phyloP scores from a whole-genome alignment of 2,113 vertebrate genomes.

The Gasterosteus nipponicus region DNA sequence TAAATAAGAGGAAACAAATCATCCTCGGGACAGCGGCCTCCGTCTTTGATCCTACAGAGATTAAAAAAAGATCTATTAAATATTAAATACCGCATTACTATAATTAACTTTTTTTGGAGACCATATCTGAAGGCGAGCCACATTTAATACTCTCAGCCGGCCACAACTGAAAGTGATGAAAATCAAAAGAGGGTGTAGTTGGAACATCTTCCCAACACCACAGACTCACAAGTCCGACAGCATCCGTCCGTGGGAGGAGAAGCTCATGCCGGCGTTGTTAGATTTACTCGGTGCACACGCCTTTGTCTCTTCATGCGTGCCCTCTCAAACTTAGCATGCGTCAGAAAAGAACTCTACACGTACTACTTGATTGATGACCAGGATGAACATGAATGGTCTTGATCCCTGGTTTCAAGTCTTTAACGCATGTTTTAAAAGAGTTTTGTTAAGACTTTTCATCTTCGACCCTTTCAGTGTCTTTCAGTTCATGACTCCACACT shows the following conservation, averaged over 20 bases:
- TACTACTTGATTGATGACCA: not conserved
- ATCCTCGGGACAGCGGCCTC: conserved; percentile 13
- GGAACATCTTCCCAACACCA: conserved; percentile 19
- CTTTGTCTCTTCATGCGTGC: not conserved
- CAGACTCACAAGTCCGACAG: not conserved
- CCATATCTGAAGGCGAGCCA: conserved; percentile 19
- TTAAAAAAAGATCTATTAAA: conserved; percentile 49
- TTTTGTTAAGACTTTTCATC: not conserved
- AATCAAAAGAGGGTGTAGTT: conserved; percentile 38
- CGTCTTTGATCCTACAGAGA: conserved; percentile 30
- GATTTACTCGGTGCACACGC: not conserved
- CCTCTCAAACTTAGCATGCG: too few species aligned
- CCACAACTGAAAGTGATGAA: conserved; percentile 59
- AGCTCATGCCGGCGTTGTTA: conserved; percentile 17
- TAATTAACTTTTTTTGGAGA: conserved; percentile 50
- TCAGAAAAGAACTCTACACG: not conserved
- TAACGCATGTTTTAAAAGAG: not conserved
- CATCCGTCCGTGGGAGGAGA: not conserved
- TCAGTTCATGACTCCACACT: not conserved
- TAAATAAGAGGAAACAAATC: conserved; percentile 28
- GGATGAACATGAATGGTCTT: not conserved
- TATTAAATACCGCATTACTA: conserved; percentile 57
- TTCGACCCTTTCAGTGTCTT: not conserved
- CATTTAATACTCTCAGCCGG: conserved; percentile 46
- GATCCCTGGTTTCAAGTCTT: not conserved